Conservation (phyloP, 2,888 invertebrate species). For the Andrena minutula region DNA sequence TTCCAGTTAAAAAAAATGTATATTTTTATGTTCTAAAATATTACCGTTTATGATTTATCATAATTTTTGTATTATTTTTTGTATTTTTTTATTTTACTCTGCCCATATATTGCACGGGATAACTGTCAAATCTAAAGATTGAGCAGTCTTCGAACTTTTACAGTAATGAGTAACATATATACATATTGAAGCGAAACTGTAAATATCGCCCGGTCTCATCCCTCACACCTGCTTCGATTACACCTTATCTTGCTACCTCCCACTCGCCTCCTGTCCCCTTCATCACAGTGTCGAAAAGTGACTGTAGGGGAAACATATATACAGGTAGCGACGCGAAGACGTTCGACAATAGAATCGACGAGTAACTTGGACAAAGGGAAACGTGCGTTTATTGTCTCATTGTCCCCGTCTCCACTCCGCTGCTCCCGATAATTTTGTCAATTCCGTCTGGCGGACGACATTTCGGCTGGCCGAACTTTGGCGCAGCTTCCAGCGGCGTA, state of each 20-base stretch:
- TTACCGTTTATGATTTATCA: too few species aligned
- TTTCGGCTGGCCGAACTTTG: constrained; percentile 35
- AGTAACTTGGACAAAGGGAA: constrained; percentile 66
- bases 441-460: constrained; percentile 53
- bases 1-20: too few species aligned
- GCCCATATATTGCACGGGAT: too few species aligned
- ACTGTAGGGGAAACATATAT: constrained; percentile 7
- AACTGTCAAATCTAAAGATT: too few species aligned
- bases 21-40: too few species aligned
- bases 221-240: constrained; percentile 19
- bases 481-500: neutral
- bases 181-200: too few species aligned
- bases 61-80: too few species aligned
- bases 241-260: constrained; percentile 18
- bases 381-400: constrained; percentile 63
- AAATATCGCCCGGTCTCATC: neutral
- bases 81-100: too few species aligned
- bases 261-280: neutral
- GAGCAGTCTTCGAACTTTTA: too few species aligned
- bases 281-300: constrained; percentile 31
- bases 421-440: constrained; percentile 65
- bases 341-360: constrained; percentile 55
- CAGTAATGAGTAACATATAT: too few species aligned
- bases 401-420: constrained; percentile 55
- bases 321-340: constrained; percentile 18